Evolutionary conservation across 1,140 invertebrate genomes (phyloP), one percentile per base, ranked within the genome.

Genomic region (Cydia splendana): DNA sequence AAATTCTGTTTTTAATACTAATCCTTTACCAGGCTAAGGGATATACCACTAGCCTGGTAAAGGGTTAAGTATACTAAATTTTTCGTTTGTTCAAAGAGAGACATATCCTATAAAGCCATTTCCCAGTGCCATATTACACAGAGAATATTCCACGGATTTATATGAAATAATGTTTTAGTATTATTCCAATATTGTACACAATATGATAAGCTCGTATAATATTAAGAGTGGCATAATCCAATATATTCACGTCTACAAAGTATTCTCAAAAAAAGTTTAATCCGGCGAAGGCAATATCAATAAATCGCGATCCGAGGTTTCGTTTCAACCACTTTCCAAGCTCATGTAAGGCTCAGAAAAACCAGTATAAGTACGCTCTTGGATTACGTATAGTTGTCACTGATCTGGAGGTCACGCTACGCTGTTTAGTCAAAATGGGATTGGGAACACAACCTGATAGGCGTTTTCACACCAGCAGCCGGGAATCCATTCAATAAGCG

Each of bases 401-500:
- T 6, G 34, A 7, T 38, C 34, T 38, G 7, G 34, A 38, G 34
- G 34, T 38, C 34, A 38, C 34, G 6, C 34, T 38, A 38, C 34
- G 4, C 5, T 38, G 6, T 38, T 38, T 38, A 7, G 13, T 0
- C n/a, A 53, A 53, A 0, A 18, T 18, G n/a, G 13, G 12, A 30
- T 2, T 30, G 30, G 1, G 30, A 30, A 30, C 30, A 30, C 30
- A 4, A 4, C 30, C 30, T 30, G 65, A 69, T 69, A 69, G 34
- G 65, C 65, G 28, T 38, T 69, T 69, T 69, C 65, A 69, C 65
- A n/a, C 30, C 65, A n/a, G 65, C 34, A n/a, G 28, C 4, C 65
- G 1, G 65, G 65, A 69, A 69, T 69, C 30, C 65, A 34, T 34
- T 69, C 65, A 69, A 38, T 65, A 9, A 30, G 65, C 65, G 28